Evolutionary conservation across 2,113 vertebrate genomes (phyloP).

Genomic region (Calonectris borealis): DNA sequence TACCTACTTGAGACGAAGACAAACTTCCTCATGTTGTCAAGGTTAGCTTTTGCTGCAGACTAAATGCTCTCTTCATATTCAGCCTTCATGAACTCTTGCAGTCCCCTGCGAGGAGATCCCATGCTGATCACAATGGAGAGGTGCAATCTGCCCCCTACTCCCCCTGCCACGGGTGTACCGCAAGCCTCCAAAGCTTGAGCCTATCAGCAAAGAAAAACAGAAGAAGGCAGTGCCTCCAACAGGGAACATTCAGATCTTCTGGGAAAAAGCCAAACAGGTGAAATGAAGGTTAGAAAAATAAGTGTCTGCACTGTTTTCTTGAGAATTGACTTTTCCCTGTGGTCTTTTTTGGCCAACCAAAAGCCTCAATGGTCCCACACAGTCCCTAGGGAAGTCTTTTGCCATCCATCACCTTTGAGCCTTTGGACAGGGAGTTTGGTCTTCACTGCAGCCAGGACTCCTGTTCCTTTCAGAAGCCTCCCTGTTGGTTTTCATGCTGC

Average conservation of each 20-base stretch:
- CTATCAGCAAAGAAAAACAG: background rate
- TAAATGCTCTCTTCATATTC: background rate
- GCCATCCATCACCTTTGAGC: background rate
- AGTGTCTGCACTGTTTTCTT: background rate
- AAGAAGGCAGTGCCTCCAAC: background rate
- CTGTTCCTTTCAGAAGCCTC: background rate
- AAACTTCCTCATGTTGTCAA: background rate
- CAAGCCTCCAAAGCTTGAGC: background rate
- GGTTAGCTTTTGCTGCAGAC: background rate
- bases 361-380: background rate
- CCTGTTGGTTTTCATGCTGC: background rate
- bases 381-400: background rate
- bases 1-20: background rate
- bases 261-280: background rate
- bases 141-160: background rate
- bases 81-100: background rate
- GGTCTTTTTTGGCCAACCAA: background rate
- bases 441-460: background rate
- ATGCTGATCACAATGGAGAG: background rate
- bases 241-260: background rate
- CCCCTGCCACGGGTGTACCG: accelerated
- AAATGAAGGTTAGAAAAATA: background rate
- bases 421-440: background rate
- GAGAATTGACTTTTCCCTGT: background rate
- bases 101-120: background rate